Evolutionary conservation across 2,888 invertebrate species (phyloP).

Genomic region (Pseudoips prasinana): DNA sequence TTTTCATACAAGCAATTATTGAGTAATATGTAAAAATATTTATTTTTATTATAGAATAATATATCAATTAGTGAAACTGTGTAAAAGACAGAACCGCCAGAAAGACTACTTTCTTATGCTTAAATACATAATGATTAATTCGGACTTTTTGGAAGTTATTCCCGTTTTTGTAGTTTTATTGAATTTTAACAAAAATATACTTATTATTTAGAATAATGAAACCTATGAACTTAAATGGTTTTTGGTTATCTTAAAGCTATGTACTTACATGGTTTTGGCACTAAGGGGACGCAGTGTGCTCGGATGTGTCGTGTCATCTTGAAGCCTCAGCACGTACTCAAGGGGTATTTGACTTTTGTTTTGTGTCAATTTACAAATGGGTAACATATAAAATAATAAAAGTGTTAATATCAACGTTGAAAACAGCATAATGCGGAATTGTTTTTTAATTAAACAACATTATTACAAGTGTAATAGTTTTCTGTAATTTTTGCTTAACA

Average conservation of each 20-base stretch:
- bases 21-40: too few relatives aligned
- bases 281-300: constrained; percentile 42
- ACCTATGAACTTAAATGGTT: too few relatives aligned
- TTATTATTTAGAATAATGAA: too few relatives aligned
- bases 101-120: too few relatives aligned
- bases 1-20: too few relatives aligned
- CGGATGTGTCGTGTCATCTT: constrained; percentile 47
- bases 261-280: constrained; percentile 67
- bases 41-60: too few relatives aligned
- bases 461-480: constrained; percentile 17
- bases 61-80: too few relatives aligned
- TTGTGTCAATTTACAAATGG: constrained; percentile 82
- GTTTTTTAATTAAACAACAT: constrained; percentile 32
- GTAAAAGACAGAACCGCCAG: too few relatives aligned
- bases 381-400: constrained; percentile 82
- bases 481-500: constrained; percentile 16
- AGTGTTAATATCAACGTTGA: constrained; percentile 81
- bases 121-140: too few relatives aligned
- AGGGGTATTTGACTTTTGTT: constrained; percentile 78
- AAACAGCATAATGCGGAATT: constrained; percentile 54
- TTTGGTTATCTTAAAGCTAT: constrained; percentile 48
- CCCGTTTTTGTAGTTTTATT: too few relatives aligned
- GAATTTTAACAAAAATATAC: too few relatives aligned
- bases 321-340: constrained; percentile 58
- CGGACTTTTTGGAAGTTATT: too few relatives aligned